Conservation (phyloP, 2,797 vertebrate species). For the Naso thynnoides region DNA sequence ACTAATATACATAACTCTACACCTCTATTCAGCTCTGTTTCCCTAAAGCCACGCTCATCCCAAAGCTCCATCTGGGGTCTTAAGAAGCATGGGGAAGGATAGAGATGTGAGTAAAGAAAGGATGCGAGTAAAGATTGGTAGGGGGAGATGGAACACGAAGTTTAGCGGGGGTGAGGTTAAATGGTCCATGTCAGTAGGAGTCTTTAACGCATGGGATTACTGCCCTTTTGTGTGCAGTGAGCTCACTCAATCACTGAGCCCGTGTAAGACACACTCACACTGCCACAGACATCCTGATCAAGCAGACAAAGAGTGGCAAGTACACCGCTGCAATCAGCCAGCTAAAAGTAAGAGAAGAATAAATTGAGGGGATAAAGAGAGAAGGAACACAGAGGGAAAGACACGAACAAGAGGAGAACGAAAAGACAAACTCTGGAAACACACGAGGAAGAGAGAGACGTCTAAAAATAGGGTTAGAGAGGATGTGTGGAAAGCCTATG, state of each 20-base stretch:
- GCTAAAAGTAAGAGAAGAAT: conserved; percentile 45
- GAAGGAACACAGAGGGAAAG: not conserved
- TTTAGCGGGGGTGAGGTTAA: conserved; percentile 74
- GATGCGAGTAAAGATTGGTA: conserved; percentile 47
- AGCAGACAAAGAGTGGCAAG: conserved; percentile 61
- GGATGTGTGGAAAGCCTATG: conserved; percentile 33
- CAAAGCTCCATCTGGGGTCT: conserved; percentile 14
- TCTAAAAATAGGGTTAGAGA: conserved; percentile 29
- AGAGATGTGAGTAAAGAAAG: conserved; percentile 57
- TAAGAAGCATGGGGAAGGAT: conserved; percentile 32
- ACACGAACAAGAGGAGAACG: not conserved
- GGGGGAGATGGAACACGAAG: conserved; percentile 44
- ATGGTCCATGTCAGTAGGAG: conserved; percentile 77
- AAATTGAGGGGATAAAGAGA: conserved; percentile 31
- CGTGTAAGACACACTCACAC: conserved; percentile 70
- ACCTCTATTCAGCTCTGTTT: conserved; percentile 1
- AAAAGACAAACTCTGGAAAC: conserved; percentile 37
- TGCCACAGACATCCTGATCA: conserved; percentile 65
- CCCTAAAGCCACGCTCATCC: not conserved
- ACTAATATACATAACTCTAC: not conserved
- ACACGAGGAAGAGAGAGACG: conserved; percentile 16
- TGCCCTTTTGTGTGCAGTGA: conserved; percentile 74
- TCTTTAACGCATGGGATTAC: conserved; percentile 82
- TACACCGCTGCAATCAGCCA: conserved; percentile 66
- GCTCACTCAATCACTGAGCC: conserved; percentile 75